phyloP scores from a whole-genome alignment of 2,888 invertebrate genomes.

The Leptarthrus brevirostris region DNA sequence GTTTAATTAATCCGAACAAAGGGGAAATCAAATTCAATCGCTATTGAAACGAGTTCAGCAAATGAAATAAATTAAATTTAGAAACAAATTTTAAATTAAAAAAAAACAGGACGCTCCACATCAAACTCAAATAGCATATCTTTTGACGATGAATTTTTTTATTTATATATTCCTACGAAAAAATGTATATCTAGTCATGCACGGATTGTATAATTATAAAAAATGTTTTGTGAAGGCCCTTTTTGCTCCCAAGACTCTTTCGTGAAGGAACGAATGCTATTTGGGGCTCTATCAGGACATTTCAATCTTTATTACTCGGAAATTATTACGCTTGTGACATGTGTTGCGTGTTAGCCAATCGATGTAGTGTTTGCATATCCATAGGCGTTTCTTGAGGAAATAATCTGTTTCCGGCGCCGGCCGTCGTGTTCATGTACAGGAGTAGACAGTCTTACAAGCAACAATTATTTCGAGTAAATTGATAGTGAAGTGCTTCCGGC shows the following conservation, averaged over 20 bases:
- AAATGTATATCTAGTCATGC: too few species aligned
- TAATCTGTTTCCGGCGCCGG: conserved; percentile 7
- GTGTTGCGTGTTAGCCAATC: conserved; percentile 38
- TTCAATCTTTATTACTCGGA: conserved; percentile 51
- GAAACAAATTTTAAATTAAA: too few species aligned
- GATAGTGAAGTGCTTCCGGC: background rate
- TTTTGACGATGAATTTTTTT: too few species aligned
- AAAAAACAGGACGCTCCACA: too few species aligned
- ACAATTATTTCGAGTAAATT: conserved; percentile 3
- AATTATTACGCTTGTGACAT: conserved; percentile 52
- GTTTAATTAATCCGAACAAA: too few species aligned
- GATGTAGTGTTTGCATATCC: background rate
- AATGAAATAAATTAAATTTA: too few species aligned
- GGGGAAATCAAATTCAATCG: too few species aligned
- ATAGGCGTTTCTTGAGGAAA: background rate
- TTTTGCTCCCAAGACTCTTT: background rate
- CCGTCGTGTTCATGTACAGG: background rate
- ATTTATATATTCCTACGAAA: too few species aligned
- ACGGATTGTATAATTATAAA: too few species aligned
- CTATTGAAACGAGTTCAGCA: too few species aligned
- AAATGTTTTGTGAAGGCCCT: too few species aligned
- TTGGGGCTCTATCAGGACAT: conserved; percentile 49
- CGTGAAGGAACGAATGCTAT: conserved; percentile 12
- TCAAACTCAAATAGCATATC: too few species aligned
- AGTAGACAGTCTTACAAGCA: background rate